Evolutionary conservation across 2,113 vertebrate genomes (phyloP), one percentile per base, ranked within the genome.

Genomic region (Mus musculus): DNA sequence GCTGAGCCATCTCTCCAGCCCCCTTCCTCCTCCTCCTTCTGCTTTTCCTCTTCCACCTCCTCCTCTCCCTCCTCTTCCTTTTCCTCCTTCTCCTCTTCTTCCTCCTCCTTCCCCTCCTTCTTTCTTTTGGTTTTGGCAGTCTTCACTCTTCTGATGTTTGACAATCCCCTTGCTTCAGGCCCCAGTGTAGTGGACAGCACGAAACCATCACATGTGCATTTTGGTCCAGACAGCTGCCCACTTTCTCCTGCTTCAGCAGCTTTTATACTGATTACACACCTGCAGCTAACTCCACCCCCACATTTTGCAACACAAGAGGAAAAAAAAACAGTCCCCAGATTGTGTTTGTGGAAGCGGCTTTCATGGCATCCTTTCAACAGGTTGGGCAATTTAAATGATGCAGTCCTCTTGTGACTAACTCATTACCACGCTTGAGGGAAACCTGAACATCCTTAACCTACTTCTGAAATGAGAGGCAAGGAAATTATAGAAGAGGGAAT

Each of bases 381-480:
- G 95, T 96, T 97, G 97, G 90, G 96, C 92, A 97, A 97, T 95
- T 97, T 97, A 95, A 96, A 95, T 96, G 96, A 97, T 80, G 95
- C 95, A 63, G 36, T 78, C 94, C 90, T 94, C 85, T 95, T 92
- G 56, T 94, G 96, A 98, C 95, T 98, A 91, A 96, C 96, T 97
- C 85, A 93, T 97, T 94, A 96, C 95, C 63, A 93, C 63, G 91
- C 96, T 96, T 78, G 72, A 87, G 92, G 86, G 88, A 89, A 93
- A 94, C 90, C 63, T 84, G 95, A 95, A 95, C 63, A 84, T 96
- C 94, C 81, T 92, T 92, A 95, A 95, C 92, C 95, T 96, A 96
- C 95, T 97, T 97, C 91, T 95, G 88, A 95, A 97, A 95, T 92
- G 84, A 78, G 93, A 96, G 56, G 93, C 88, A 89, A 87, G 77